These are phyloP conservation scores for Acanthochromis polyacanthus DNA, from an alignment of 2,113 vertebrate genomes.

Conservation along the genomic window DNA sequence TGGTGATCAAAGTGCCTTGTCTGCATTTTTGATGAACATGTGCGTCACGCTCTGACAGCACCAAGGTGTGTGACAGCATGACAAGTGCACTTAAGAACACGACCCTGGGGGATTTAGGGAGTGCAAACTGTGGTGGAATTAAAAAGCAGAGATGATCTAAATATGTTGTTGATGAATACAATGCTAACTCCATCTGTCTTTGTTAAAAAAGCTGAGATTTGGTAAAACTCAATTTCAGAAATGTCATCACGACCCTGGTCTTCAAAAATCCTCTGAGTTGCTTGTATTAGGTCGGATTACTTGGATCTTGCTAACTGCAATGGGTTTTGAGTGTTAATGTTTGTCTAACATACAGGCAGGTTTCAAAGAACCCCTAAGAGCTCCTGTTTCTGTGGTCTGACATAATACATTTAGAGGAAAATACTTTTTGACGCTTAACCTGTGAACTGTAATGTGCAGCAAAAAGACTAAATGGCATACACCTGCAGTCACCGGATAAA, in stretches of 20 bases:
- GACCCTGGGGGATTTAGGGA: constrained; percentile 12
- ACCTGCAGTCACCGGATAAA: too few relatives aligned
- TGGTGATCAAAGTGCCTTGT: constrained; percentile 74
- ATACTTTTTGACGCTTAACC: not conserved
- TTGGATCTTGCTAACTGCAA: not conserved
- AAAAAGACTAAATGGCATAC: too few relatives aligned
- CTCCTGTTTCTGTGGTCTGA: not conserved
- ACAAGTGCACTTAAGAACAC: constrained; percentile 53
- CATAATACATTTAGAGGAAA: not conserved
- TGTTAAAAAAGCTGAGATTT: not conserved
- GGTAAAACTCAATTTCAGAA: not conserved
- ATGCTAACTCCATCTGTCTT: not conserved
- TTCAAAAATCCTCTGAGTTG: too few relatives aligned
- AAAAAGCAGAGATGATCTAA: not conserved
- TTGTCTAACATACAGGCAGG: not conserved
- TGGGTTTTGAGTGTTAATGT: not conserved
- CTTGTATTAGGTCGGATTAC: not conserved
- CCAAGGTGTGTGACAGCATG: constrained; percentile 38
- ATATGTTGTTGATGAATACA: not conserved
- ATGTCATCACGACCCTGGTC: not conserved
- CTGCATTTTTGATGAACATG: constrained; percentile 73
- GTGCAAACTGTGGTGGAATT: constrained; percentile 29
- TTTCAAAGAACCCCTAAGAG: not conserved
- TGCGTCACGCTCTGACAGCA: constrained; percentile 44
- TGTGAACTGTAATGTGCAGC: not conserved